Evolutionary conservation across 2,888 invertebrate genomes (phyloP).

Genomic region (Clistopyga incitator): DNA sequence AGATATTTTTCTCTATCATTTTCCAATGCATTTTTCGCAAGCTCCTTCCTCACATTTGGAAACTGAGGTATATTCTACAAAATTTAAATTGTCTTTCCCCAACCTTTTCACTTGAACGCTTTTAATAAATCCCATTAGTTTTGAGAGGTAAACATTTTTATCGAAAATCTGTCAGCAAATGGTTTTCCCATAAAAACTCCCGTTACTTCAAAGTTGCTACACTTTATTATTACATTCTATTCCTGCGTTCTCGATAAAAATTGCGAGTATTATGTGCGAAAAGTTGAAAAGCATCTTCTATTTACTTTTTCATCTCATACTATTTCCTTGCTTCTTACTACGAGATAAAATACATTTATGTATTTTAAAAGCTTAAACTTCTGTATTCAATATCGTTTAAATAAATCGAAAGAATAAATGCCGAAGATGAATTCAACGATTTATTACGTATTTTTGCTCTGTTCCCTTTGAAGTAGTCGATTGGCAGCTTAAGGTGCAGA

Average conservation of each 20-base stretch:
- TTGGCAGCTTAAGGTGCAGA: constrained; percentile 3
- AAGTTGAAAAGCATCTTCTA: not conserved
- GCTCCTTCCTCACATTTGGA: not conserved
- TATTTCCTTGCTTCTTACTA: not conserved
- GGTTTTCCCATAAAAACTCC: not conserved
- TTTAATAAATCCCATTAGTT: not conserved
- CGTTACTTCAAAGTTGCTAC: not conserved
- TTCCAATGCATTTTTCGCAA: not conserved
- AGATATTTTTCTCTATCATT: not conserved
- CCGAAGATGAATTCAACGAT: not conserved
- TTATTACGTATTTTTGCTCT: not conserved
- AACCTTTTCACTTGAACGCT: not conserved
- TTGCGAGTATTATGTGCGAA: not conserved
- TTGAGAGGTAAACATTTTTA: not conserved
- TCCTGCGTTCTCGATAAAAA: not conserved
- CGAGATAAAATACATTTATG: not conserved
- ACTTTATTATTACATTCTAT: not conserved
- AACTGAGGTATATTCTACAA: not conserved
- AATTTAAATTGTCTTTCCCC: not conserved
- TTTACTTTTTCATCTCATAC: not conserved
- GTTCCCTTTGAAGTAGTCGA: not conserved
- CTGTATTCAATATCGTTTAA: not conserved
- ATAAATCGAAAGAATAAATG: constrained; percentile 20
- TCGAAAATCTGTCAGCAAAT: not conserved
- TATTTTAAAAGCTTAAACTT: not conserved